Evolutionary conservation across 2,113 vertebrate genomes (phyloP), one percentile per base, ranked within the genome.

Genomic region (Tinamus guttatus): DNA sequence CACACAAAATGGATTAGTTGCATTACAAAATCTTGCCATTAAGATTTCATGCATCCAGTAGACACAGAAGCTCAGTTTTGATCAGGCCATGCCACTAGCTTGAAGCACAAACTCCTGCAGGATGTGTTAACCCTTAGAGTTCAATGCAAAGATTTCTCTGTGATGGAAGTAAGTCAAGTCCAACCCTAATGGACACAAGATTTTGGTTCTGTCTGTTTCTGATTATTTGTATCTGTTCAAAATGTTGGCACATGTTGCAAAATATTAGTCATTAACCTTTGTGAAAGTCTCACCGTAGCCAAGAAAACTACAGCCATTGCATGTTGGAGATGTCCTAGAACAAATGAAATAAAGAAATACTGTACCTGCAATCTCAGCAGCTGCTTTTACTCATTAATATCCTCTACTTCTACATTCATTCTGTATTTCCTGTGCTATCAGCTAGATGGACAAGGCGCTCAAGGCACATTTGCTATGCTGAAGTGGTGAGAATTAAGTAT

Each of bases 351-450:
- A 19, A 21, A 77, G 19, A 83, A 74, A 19, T 4, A 1, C 11
- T 51, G 54, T 77, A 17, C 43, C 59, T 73, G 47, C 27, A 30
- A 40, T 36, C 0, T 0, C 41, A 73, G 85, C 63, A 86, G 27
- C 49, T 27, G 9, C 49, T 49, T 45, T 11, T 79, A 45, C 41
- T 56, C 67, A 22, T 76, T 65, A 60, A 38, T 6, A 18, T 25
- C 28, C 79, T 79, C 58, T 51, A 7, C 16, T 70, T 34, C 41
- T 22, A 18, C 24, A 6, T 43, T 30, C 2, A 0, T 36, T 68
- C 0, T 0, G 38, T 64, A 20, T 65, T 86, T 78, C n/a, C 18
- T 3, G 1, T 20, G n/a, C 51, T 11, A 1, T 34, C 25, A 4
- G 58, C 70, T 67, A 73, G 67, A 28, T 64, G 38, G 38, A 18